Base-by-base conservation (phyloP, 1,140 invertebrate species). In the Trachymyrmex septentrionalis region DNA sequence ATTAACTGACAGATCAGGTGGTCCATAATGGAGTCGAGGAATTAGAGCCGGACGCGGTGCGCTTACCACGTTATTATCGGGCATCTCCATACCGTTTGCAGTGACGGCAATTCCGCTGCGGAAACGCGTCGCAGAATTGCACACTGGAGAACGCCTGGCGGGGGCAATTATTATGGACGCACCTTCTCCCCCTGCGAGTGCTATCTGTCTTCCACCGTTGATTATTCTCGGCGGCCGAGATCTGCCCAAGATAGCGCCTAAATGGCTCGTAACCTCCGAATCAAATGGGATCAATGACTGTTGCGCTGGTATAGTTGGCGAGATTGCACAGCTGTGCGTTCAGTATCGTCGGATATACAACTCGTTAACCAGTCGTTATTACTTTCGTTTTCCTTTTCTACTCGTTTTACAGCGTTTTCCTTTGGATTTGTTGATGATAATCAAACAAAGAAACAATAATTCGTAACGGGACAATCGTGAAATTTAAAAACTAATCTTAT, bases 41-140 rank as follows among this genome's bases (percentile, higher is more conserved):
- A 89, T 76, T 81, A 80, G 66, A 38, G 55, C 55, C 78, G 64
- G 67, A 44, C 34, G 53, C 21, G 3, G 34, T 50, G 86, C 76
- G 85, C 38, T 89, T 72, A 87, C 80, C 88, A 75, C 88, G 30
- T 84, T 89, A 89, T 87, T 89, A 90, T 90, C 88, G 85, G 59
- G 34, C 57, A 90, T 87, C 87, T 81, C 61, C 71, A 48, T 57
- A 24, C 61, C 87, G 73, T 59, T n/a, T 21, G 48, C 14, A 38
- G 55, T 38, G 82, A 69, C 87, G 48, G 55, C 55, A 69, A 61
- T 82, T 73, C 53, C 38, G 67, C 9, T 24, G 55, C 72, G 87
- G 87, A 81, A 89, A 72, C 66, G 71, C 75, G 67, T 21, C 55
- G 24, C 34, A 24, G 64, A 55, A 76, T 61, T 21, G 66, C 27